Evolutionary conservation across 37 sponge, comb jelly and placozoan genomes (phyloP).

Genomic region (Diacarnus erythraeanus): DNA sequence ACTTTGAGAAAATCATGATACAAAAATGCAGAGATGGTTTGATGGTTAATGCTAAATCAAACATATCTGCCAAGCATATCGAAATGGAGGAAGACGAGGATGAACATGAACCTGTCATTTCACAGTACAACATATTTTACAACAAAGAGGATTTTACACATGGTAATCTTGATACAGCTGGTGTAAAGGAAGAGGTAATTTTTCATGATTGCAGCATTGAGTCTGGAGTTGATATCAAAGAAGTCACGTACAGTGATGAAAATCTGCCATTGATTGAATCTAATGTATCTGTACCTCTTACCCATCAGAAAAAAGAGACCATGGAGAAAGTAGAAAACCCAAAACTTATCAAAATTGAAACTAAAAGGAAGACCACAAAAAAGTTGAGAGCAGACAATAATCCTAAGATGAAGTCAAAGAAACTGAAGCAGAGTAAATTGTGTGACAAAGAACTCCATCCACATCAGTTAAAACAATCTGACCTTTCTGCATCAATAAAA

Average conservation of each 20-base stretch:
- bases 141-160: background rate
- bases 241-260: background rate
- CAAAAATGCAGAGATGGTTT: slow-evolving; percentile 30
- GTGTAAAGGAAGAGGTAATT: background rate
- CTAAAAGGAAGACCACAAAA: background rate
- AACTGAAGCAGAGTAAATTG: background rate
- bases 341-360: too few species aligned
- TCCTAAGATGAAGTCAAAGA: background rate
- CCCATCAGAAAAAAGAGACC: background rate
- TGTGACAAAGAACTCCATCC: background rate
- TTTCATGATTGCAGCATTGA: background rate
- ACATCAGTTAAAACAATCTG: slow-evolving; percentile 1
- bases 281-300: background rate
- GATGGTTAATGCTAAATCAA: background rate
- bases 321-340: background rate
- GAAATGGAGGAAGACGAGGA: background rate
- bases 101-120: background rate
- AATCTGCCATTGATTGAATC: background rate
- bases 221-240: background rate
- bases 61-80: background rate
- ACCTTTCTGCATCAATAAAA: slow-evolving; percentile 1
- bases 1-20: slow-evolving; percentile 64
- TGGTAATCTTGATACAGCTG: background rate
- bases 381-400: background rate
- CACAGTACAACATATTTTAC: slow-evolving; percentile 72